Evolutionary conservation across 2,113 vertebrate genomes (phyloP), one percentile per base, ranked within the genome.

Genomic region (Amphilophus citrinellus): DNA sequence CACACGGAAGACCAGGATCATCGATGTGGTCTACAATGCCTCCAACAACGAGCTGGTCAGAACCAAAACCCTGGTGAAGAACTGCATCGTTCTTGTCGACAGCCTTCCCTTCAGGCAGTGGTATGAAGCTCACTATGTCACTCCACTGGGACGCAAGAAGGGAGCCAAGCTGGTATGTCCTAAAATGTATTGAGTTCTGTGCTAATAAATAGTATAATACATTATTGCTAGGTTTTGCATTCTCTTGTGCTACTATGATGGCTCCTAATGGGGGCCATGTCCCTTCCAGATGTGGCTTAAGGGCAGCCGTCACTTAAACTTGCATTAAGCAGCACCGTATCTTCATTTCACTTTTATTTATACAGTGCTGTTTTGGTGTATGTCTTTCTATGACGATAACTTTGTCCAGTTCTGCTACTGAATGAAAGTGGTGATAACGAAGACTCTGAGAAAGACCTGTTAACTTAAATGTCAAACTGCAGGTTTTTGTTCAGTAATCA

Each of bases 51-150:
- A 99, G 87, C 95, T 99, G 94, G 98, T 99, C 90, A 96, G 98
- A 92, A 99, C 98, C 63, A 99, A 99, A 94, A 99, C 98, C 20
- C 94, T 99, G 94, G 98, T 99, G 93, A 99, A 99, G 96, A 99
- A 99, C 89, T 99, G 98, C 92, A 97, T 99, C 0, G 96, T 99
- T 60, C 97, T 98, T 0, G 73, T 99, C 0, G 98, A 99, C 95
- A 99, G 98, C 91, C 97, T 97, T 37, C 98, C 98, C 0, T 99
- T 96, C 97, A 97, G 98, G 66, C 98, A 99, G 97, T 99, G 98
- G 98, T 99, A 97, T 7, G 98, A 99, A 93, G 96, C 97, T 22
- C 98, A 99, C 96, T 99, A 98, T 0, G 97, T 97, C 18, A 92
- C 97, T 93, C 98, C 98, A 83, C 96, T 99, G 0, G 98, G 98